These are phyloP conservation scores for Helarctos malayanus DNA, from an alignment of 2,797 vertebrate species.

Conservation along the genomic window DNA sequence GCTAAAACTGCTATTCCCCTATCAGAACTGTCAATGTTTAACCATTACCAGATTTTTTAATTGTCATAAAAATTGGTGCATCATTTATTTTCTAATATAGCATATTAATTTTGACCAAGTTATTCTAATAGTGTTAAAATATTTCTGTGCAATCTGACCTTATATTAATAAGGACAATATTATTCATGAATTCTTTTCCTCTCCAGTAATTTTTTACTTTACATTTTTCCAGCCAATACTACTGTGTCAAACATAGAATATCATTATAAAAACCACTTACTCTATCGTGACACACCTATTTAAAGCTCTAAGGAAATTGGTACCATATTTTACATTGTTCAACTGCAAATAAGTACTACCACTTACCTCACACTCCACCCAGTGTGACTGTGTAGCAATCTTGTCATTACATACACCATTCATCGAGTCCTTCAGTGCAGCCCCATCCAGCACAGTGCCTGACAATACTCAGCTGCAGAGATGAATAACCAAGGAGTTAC, in stretches of 20 bases:
- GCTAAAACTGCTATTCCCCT: background rate
- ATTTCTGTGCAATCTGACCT: background rate
- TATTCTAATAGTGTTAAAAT: background rate
- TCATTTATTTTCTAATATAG: background rate
- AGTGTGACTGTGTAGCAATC: background rate
- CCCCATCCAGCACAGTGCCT: background rate
- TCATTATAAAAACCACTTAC: background rate
- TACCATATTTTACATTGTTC: background rate
- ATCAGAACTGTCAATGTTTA: background rate
- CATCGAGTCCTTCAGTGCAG: background rate
- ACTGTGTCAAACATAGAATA: background rate
- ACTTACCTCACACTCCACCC: background rate
- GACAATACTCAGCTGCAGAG: background rate
- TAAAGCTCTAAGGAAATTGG: background rate
- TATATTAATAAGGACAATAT: background rate
- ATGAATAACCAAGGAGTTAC: slow-evolving; percentile 8
- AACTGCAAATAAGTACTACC: background rate
- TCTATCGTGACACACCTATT: background rate
- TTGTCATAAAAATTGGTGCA: background rate
- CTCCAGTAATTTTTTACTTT: background rate
- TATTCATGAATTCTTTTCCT: background rate
- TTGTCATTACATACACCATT: background rate
- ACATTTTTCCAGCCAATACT: background rate
- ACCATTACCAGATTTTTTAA: background rate
- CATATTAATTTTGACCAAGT: background rate